Conservation (phyloP, 2,797 vertebrate species). For the Myotis findleyi region DNA sequence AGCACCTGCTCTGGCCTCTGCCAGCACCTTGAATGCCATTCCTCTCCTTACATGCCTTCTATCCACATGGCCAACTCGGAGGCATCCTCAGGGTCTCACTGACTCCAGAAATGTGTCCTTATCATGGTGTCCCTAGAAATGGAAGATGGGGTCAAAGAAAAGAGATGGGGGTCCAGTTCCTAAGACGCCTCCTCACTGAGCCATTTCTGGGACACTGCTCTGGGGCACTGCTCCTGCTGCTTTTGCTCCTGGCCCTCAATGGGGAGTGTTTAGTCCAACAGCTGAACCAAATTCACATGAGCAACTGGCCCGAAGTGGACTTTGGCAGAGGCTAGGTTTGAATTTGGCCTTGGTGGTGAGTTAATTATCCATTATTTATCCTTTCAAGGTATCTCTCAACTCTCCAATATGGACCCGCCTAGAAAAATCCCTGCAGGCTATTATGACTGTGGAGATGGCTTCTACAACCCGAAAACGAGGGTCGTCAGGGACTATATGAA, state of each 20-base stretch:
- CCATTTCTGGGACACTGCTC: background rate
- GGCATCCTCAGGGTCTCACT: background rate
- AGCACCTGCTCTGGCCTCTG: background rate
- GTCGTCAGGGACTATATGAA: constrained; percentile 89
- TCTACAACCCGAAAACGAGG: constrained; percentile 93
- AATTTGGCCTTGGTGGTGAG: background rate
- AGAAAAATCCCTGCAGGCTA: constrained; percentile 90
- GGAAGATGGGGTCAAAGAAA: background rate
- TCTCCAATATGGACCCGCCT: constrained; percentile 92
- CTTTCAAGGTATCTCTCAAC: constrained; percentile 91
- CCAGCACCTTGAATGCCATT: background rate
- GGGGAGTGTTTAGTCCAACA: background rate
- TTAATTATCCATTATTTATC: background rate
- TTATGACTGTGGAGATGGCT: constrained; percentile 96
- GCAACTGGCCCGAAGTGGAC: background rate
- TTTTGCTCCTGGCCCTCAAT: background rate
- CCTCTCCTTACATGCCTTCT: background rate
- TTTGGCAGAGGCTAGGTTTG: background rate
- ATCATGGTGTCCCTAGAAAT: background rate
- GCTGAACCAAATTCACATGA: background rate
- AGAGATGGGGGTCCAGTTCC: background rate
- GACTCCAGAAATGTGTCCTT: background rate
- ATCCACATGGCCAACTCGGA: background rate
- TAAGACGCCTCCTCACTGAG: background rate
- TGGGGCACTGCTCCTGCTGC: background rate